A percentile compares a stretch with the other conserved stretches of the same genome.
Evolutionary conservation across 1,140 invertebrate genomes (phyloP).

Genomic region (Sarcophaga bullata): DNA sequence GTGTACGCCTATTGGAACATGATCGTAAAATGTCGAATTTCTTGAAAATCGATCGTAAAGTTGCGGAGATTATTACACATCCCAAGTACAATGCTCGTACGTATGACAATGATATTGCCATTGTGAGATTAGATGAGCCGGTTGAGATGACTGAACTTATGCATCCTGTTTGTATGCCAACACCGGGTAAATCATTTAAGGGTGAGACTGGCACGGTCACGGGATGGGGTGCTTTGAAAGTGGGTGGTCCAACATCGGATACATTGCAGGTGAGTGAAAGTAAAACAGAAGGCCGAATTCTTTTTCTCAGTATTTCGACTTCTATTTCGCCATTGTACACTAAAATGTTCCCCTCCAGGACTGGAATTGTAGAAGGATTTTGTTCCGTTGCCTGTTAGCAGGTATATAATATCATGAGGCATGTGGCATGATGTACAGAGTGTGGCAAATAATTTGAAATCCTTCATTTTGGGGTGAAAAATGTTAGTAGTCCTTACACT

Average conservation of each 20-base stretch:
- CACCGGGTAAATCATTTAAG: constrained; percentile 71
- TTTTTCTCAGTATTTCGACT: too few species aligned
- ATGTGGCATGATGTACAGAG: too few species aligned
- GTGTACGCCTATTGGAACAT: constrained; percentile 77
- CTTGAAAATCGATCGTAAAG: constrained; percentile 47
- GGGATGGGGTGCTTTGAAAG: constrained; percentile 76
- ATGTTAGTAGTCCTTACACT: too few species aligned
- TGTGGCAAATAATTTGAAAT: too few species aligned
- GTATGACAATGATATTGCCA: constrained; percentile 84
- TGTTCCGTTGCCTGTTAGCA: too few species aligned
- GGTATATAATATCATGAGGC: too few species aligned
- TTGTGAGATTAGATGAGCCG: constrained; percentile 75
- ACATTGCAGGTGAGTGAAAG: constrained; percentile 55
- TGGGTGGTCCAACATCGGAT: constrained; percentile 70
- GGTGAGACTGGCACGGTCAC: constrained; percentile 69
- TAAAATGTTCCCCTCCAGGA: too few species aligned
- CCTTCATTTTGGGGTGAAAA: too few species aligned
- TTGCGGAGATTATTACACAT: constrained; percentile 67
- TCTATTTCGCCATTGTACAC: too few species aligned
- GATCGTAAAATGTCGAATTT: constrained; percentile 58
- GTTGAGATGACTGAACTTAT: constrained; percentile 70
- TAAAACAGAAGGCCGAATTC: too few species aligned
- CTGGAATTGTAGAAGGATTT: too few species aligned
- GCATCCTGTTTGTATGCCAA: constrained; percentile 78
- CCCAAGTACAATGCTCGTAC: constrained; percentile 75